Evolutionary conservation across 2,888 invertebrate species (phyloP).

Genomic region (Cistogaster globosa): DNA sequence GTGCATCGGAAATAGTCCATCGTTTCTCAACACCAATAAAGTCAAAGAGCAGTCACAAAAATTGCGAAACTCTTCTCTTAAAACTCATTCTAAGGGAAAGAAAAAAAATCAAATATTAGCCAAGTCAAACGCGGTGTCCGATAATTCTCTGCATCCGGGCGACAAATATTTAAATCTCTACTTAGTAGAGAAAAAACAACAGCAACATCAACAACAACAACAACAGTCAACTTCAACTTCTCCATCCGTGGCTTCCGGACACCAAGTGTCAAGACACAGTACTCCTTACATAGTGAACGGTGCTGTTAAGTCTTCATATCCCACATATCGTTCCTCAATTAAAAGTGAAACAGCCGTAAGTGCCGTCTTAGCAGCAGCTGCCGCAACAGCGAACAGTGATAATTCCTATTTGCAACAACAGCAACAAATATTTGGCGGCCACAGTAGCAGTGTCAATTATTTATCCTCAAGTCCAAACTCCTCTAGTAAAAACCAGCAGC

Average conservation of each 20-base stretch:
- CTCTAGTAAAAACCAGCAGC: slow-evolving; percentile 36
- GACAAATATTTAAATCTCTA: slow-evolving; percentile 82
- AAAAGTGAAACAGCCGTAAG: slow-evolving; percentile 79
- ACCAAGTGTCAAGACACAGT: slow-evolving; percentile 73
- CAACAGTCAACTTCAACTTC: slow-evolving; percentile 74
- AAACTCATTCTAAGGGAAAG: slow-evolving; percentile 80
- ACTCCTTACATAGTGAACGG: slow-evolving; percentile 79
- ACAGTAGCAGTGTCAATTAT: slow-evolving; percentile 70
- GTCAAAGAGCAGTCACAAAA: slow-evolving; percentile 82
- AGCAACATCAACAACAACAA: slow-evolving; percentile 76
- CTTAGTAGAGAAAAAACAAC: slow-evolving; percentile 81
- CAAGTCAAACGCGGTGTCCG: slow-evolving; percentile 82
- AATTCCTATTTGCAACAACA: slow-evolving; percentile 56
- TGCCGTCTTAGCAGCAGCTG: slow-evolving; percentile 64
- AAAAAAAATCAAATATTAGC: slow-evolving; percentile 81
- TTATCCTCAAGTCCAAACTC: slow-evolving; percentile 34
- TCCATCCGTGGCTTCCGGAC: slow-evolving; percentile 73
- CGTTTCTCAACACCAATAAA: slow-evolving; percentile 82
- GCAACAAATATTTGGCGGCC: slow-evolving; percentile 51
- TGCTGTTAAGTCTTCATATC: slow-evolving; percentile 80
- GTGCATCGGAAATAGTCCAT: slow-evolving; percentile 82
- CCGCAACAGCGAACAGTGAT: slow-evolving; percentile 70
- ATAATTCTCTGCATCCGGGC: slow-evolving; percentile 82
- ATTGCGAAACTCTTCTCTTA: slow-evolving; percentile 81
- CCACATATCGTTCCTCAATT: slow-evolving; percentile 81